Base-by-base conservation (phyloP, 2,888 invertebrate species). In the Theretra japonica region DNA sequence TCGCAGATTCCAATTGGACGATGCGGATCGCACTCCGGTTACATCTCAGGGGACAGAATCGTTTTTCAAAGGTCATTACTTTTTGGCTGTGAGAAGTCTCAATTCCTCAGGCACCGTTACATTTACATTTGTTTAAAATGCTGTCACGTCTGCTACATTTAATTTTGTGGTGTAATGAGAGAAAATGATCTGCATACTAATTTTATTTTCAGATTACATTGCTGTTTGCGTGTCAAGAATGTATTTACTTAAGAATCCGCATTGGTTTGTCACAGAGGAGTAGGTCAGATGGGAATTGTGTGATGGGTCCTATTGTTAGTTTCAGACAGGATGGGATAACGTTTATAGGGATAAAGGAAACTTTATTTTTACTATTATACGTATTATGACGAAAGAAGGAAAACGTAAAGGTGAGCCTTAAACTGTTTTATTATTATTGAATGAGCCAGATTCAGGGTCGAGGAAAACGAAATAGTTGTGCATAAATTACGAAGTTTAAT, bases 71-170 rank as follows among this genome's bases (percentile, higher is more conserved):
- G 79, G 80, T 79, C 81, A 81, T 85, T 84, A 82, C 82, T 83
- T 86, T 81, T 84, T 83, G 82, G 83, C 81, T 80, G 80, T 74
- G 80, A 80, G 80, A 80, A 80, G 80, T 80, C 80, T 80, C 79
- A 79, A 75, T 72, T 82, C 85, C 75, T 76, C 41, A 68, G 82
- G 77, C 83, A 75, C 72, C 74, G 75, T 75, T 80, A 80, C 77
- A 81, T 86, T 85, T 85, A 81, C 80, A 83, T 85, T 83, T 84
- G 79, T 82, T 83, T 81, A 80, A 83, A 85, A 81, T 79, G 81
- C 79, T 82, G 79, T 79, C 83, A 80, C 80, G 79, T 82, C 80
- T 75, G 77, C 76, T 74, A 79, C 77, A 82, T 83, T 84, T 83
- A 83, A 84, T 83, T 82, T 79, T 71, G 80, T 80, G 75, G 75